Evolutionary conservation across 2,888 invertebrate genomes (phyloP).

Genomic region (Mantis religiosa): DNA sequence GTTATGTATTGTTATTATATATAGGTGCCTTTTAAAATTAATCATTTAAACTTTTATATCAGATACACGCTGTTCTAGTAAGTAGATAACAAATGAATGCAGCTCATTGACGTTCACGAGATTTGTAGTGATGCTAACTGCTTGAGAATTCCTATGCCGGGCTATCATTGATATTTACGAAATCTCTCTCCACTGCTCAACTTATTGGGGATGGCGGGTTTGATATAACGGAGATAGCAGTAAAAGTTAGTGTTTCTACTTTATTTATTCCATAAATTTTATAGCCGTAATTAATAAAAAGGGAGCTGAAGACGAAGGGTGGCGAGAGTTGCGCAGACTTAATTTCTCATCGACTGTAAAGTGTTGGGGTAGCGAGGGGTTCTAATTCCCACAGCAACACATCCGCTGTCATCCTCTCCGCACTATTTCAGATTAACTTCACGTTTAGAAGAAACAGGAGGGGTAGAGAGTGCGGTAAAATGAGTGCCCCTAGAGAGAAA

Average conservation of each 20-base stretch:
- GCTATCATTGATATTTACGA: no score
- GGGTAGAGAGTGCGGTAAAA: background rate
- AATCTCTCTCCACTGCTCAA: no score
- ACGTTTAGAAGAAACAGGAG: background rate
- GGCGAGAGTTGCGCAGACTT: background rate
- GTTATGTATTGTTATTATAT: no score
- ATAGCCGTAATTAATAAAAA: background rate
- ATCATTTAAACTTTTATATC: no score
- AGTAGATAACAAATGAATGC: no score
- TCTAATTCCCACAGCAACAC: background rate
- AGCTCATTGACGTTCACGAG: no score
- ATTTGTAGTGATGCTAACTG: no score
- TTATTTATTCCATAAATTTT: background rate
- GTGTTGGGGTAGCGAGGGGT: background rate
- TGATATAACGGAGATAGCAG: no score
- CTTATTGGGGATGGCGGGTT: no score
- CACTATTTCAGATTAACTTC: background rate
- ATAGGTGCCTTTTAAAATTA: no score
- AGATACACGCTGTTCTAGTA: no score
- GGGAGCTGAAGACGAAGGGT: background rate
- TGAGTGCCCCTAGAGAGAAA: background rate
- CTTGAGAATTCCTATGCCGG: fast-evolving
- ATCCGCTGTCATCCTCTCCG: background rate
- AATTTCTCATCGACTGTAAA: background rate
- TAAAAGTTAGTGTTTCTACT: background rate